Evolutionary conservation across 2,797 vertebrate species (phyloP).

Genomic region (Crax fasciolata): DNA sequence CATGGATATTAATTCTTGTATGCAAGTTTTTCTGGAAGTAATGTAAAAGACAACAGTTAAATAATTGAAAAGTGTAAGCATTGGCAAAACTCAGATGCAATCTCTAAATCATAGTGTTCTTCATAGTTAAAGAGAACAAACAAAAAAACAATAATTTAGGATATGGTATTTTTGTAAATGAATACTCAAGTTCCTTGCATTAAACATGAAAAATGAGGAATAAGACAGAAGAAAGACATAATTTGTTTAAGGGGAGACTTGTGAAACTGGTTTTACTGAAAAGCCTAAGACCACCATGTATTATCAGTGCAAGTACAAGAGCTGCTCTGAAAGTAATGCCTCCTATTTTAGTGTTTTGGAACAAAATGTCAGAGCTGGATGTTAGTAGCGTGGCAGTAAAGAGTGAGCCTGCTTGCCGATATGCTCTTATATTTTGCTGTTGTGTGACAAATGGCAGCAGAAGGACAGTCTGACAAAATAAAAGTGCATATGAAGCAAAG

Average conservation of each 20-base stretch:
- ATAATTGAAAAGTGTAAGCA: background rate
- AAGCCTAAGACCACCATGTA: background rate
- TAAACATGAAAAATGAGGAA: background rate
- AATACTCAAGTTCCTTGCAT: background rate
- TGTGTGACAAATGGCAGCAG: no score
- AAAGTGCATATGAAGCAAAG: no score
- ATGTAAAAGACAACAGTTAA: background rate
- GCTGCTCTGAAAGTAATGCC: no score
- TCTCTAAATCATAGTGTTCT: background rate
- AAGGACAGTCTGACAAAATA: no score
- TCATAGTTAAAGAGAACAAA: background rate
- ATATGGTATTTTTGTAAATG: fast-evolving
- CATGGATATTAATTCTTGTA: background rate
- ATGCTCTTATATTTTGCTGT: no score
- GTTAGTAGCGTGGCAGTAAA: no score
- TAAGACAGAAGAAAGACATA: background rate
- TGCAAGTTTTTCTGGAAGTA: background rate
- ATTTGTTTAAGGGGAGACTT: background rate
- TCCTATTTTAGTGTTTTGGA: no score
- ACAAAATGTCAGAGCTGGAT: no score
- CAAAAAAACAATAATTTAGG: background rate
- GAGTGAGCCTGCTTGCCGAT: no score
- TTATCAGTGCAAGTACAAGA: background rate
- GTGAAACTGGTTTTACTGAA: background rate
- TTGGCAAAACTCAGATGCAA: background rate